Base-by-base conservation (phyloP, 2,797 vertebrate genomes). In the Acipenser transmontanus region DNA sequence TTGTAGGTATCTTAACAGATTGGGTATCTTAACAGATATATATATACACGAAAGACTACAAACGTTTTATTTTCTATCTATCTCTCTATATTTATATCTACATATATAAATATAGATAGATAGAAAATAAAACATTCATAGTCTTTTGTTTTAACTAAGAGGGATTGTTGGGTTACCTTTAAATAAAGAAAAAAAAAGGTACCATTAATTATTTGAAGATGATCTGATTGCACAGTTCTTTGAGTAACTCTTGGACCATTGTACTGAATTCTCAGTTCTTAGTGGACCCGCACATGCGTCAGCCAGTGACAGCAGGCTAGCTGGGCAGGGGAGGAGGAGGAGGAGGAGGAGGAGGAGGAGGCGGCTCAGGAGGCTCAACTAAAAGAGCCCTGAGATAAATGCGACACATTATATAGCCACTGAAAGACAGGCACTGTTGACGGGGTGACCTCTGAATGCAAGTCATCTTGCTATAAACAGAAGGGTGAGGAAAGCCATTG, bases 401-500 rank as follows among this genome's bases (percentile, higher is more conserved):
- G 82, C 77, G 75, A 71, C 68, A 68, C 73, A 76, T 84, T 77
- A 80, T 81, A 82, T 81, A 85, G 65, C 73, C 80, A 80, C 66
- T 78, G 84, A 82, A 83, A 85, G 83, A 83, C 84, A 73, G 81
- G 79, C 82, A 76, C 81, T 83, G 84, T 80, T 81, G 83, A 85
- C 79, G 84, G 81, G 78, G 78, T 86, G 84, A 90, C 84, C 87
- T 86, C 83, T 80, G 77, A 80, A 77, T 74, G 77, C 82, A 86
- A 87, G 86, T 87, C 86, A 78, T 87, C 84, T 76, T 85, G 80
- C 83, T 88, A 84, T 88, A 88, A 89, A 88, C 87, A 89, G 87
- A 85, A 80, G 81, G 77, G 78, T 74, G 78, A 82, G 76, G 88
- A 88, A 85, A 86, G 82, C 82, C 79, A 82, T 77, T 81, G 84